phyloP scores from a whole-genome alignment of 2,797 vertebrate genomes.

The Pseudocheirus occidentalis region DNA sequence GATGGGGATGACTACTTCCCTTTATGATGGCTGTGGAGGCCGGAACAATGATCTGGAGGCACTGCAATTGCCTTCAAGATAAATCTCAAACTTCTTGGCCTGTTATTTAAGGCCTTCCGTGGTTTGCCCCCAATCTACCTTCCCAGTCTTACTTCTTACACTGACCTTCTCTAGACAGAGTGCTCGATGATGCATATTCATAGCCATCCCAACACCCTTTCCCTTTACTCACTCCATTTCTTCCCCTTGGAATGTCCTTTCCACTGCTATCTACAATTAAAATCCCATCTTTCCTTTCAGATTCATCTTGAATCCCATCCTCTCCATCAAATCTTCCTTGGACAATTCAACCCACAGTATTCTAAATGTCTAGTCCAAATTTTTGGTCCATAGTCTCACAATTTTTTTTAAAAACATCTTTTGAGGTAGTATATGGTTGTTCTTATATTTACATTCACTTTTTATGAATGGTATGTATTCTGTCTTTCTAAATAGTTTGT shows the following conservation, averaged over 20 bases:
- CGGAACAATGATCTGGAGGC: background rate
- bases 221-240: background rate
- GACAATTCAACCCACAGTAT: background rate
- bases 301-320: background rate
- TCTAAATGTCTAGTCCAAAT: background rate
- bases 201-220: background rate
- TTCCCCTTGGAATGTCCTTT: background rate
- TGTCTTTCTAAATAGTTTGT: background rate
- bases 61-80: background rate
- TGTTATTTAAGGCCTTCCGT: background rate
- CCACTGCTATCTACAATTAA: background rate
- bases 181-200: background rate
- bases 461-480: background rate
- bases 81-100: background rate
- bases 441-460: background rate
- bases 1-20: background rate
- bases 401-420: background rate
- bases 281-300: background rate
- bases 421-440: background rate
- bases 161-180: background rate
- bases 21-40: background rate
- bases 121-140: background rate
- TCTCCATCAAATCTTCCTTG: background rate
- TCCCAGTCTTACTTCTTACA: background rate
- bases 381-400: background rate